Percentiles rank a stretch among this genome's conserved stretches.
Evolutionary conservation across 2,113 vertebrate genomes (phyloP).

Genomic region (Crotalus helleri): DNA sequence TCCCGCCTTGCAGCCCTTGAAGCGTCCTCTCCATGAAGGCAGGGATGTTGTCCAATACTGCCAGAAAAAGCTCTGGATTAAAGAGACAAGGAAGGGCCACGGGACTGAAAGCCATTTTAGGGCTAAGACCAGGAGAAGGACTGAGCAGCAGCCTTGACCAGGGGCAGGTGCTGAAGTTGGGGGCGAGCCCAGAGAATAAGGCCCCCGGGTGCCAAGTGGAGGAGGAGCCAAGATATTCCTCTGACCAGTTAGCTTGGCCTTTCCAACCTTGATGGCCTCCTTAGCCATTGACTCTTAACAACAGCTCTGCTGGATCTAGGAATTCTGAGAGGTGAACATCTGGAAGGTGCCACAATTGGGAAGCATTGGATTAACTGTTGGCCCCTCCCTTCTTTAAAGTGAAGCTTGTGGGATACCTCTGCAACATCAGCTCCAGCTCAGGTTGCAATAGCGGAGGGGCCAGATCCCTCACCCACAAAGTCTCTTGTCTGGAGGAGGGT

Average conservation of each 20-base stretch:
- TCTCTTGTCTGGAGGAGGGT: fast-evolving
- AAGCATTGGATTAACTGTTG: not conserved
- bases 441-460: not conserved
- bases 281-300: not conserved
- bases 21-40: not conserved
- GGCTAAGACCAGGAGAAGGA: not conserved
- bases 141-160: not conserved
- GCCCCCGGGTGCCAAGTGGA: not conserved
- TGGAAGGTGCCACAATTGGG: not conserved
- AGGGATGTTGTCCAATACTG: no score
- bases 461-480: fast-evolving
- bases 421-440: not conserved
- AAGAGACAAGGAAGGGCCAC: not conserved
- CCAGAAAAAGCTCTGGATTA: not conserved
- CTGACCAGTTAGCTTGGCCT: not conserved
- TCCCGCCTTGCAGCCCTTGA: not conserved
- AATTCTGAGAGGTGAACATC: not conserved
- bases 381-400: not conserved
- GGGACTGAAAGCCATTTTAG: not conserved
- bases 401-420: not conserved
- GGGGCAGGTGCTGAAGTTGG: not conserved
- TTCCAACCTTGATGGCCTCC: not conserved
- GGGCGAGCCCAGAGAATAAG: not conserved
- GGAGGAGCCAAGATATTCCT: not conserved
- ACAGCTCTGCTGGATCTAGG: not conserved